Evolutionary conservation across 2,797 vertebrate species (phyloP).

Genomic region (Sciurus carolinensis): DNA sequence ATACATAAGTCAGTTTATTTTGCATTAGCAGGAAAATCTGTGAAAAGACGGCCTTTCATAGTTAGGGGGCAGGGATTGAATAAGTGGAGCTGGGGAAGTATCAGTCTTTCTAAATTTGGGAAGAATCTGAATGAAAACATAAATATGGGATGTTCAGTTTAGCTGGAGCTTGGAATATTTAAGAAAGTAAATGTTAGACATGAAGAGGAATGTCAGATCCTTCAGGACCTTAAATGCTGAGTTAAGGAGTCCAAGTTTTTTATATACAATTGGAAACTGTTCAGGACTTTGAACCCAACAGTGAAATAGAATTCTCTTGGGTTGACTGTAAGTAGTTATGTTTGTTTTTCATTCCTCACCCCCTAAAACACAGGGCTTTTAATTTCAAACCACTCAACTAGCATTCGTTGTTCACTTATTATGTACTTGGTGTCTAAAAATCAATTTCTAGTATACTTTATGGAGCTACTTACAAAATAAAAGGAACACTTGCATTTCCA

Average conservation of each 20-base stretch:
- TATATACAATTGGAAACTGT: neutral
- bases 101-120: neutral
- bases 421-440: neutral
- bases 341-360: neutral
- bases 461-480: neutral
- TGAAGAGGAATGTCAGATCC: neutral
- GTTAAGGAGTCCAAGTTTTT: neutral
- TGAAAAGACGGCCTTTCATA: neutral
- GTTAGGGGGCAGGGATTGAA: neutral
- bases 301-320: neutral
- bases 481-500: conserved; percentile 15
- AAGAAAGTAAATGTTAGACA: neutral
- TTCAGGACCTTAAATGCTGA: neutral
- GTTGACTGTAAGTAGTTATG: neutral
- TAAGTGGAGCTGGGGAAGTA: neutral
- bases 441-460: conserved; percentile 40
- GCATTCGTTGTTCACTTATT: conserved; percentile 31
- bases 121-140: neutral
- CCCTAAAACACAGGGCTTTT: neutral
- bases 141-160: neutral
- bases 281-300: neutral
- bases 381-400: conserved; percentile 12
- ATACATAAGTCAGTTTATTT: neutral
- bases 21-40: neutral
- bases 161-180: neutral